These are phyloP conservation scores for Gymnothorax javanicus DNA, from an alignment of 2,797 vertebrate species.

Conservation along the genomic window DNA sequence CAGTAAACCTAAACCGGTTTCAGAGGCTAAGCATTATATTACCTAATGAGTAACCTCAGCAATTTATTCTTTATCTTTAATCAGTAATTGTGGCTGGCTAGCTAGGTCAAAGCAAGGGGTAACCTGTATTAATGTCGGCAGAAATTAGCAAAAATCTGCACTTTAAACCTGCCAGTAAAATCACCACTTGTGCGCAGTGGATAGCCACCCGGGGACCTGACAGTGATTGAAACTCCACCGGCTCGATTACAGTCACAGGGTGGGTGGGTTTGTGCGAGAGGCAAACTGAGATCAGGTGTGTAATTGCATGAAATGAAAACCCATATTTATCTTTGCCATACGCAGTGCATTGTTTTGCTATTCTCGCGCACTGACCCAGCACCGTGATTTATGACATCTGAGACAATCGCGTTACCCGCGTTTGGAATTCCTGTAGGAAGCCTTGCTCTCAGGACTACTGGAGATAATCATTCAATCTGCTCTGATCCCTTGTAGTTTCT, in stretches of 20 bases:
- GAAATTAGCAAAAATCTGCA: too few relatives aligned
- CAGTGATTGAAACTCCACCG: neutral
- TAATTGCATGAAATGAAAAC: conserved; percentile 4
- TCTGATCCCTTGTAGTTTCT: neutral
- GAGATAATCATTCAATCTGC: neutral
- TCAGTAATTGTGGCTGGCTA: neutral
- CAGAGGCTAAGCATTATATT: neutral
- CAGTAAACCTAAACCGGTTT: neutral
- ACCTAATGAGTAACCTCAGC: neutral
- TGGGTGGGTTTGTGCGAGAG: neutral
- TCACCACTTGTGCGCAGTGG: neutral
- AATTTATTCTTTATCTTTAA: neutral
- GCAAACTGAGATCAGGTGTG: neutral
- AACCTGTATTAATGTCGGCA: too few relatives aligned
- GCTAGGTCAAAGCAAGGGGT: neutral
- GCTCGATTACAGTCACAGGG: neutral
- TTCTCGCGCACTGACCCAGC: neutral
- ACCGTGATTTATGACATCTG: neutral
- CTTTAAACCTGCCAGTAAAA: neutral
- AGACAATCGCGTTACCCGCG: neutral
- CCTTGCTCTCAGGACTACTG: neutral
- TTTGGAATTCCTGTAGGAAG: neutral
- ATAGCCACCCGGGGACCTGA: neutral
- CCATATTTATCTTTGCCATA: conserved; percentile 1
- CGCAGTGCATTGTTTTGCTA: neutral